Percentiles rank a stretch among this genome's conserved stretches.
Conservation (phyloP, 2,113 vertebrate species). For the Acanthisitta chloris region DNA sequence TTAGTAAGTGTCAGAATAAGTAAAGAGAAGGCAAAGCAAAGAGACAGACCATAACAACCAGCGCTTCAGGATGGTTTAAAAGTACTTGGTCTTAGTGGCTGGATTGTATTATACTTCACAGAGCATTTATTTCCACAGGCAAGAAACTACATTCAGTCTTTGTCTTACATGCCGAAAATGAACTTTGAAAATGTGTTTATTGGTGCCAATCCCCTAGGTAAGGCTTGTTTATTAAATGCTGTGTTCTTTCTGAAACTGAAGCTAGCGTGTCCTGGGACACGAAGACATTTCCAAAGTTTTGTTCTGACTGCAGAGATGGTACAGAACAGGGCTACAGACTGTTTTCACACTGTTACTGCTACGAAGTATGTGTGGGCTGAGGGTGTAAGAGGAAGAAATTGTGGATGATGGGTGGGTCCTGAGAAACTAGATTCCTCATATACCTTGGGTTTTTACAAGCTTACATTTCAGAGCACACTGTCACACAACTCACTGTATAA, state of each 20-base stretch:
- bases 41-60: not conserved
- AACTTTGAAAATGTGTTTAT: slow-evolving; percentile 97
- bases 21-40: not conserved
- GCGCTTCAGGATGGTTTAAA: not conserved
- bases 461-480: accelerated
- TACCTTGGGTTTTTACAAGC: accelerated
- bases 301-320: not conserved
- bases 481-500: not conserved
- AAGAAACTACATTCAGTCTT: slow-evolving; percentile 95
- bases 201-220: slow-evolving; percentile 96
- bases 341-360: not conserved
- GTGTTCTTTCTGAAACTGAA: not conserved
- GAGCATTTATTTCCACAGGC: slow-evolving; percentile 79
- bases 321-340: not conserved
- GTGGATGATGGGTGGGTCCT: not conserved
- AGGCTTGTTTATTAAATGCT: not conserved
- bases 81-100: not conserved
- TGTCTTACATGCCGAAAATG: slow-evolving; percentile 95
- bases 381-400: not conserved
- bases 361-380: not conserved
- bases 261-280: not conserved
- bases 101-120: not conserved
- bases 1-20: not conserved
- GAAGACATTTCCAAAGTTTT: not conserved
- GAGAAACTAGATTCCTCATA: not conserved